Evolutionary conservation across 1,140 invertebrate species (phyloP), one percentile per base, ranked within the genome.

Genomic region (Aphelenchoides avenae): DNA sequence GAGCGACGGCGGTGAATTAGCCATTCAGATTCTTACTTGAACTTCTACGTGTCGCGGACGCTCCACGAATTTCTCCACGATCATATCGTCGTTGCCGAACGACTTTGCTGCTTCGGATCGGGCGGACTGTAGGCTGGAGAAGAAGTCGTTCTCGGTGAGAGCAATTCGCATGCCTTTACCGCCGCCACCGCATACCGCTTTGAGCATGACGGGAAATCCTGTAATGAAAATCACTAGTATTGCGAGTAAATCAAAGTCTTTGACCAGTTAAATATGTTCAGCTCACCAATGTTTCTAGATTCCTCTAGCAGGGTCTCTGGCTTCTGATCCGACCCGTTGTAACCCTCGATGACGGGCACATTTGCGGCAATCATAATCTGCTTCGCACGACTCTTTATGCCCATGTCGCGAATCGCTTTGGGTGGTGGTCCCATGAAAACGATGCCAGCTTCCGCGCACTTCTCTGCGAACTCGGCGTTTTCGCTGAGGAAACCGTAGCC

Each of bases 401-500:
- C 94, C 94, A 99, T 99, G 77, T 94, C 89, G 68, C 88, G 83
- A 55, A 98, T 98, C 4, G 93, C 92, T 41, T 84, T 82, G 29
- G 90, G 83, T 11, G 86, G 84, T 0, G 94, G 94, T 2, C 94
- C 94, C 75, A 99, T 94, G 75, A 97, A 97, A 13, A 86, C 81
- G 30, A 98, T 85, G 1, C 89, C 92, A 56, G 89, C 87, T 80
- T 96, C 87, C 36, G 86, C 82, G 57, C 93, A 87, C 0, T 91
- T 88, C 74, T 92, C 86, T 2, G 94, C 91, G 81, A 99, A 98
- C 73, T 98, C 94, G 33, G 90, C 84, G 76, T 91, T 84, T 79
- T 99, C 94, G 1, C 91, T 96, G 0, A 99, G 82, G 74, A 99
- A 91, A 9, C 94, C 94, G 82, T 98, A 97, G n/a, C 94, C 94